Evolutionary conservation across 2,888 invertebrate species (phyloP), one percentile per base, ranked within the genome.

Genomic region (Biston betularia): DNA sequence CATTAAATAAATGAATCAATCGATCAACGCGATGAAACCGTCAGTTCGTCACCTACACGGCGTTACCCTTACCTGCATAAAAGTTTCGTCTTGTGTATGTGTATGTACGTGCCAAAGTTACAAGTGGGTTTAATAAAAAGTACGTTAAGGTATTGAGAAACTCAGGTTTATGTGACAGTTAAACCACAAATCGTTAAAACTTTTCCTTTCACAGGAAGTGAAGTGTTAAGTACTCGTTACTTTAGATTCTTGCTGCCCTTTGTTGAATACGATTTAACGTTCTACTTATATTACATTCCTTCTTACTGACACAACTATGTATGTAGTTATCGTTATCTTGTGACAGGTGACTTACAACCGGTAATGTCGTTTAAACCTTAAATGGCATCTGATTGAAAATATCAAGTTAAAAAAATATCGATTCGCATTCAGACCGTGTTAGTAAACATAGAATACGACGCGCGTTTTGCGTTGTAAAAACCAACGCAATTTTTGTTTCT

Each of bases 261-360:
- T 79, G 77, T 78, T 68, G 68, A 44, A 10, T 48, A 46, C 58
- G 54, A 63, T 65, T 53, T 57, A 62, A 70, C 38, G 56, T 53
- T 59, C 65, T 54, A 74, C 70, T 75, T 70, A 77, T 78, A 82
- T 82, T 70, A 77, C 79, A 82, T 82, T 80, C 84, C 81, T 76
- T 79, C 78, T 72, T 81, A 80, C 83, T 80, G 77, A 80, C 80
- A 79, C 73, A 82, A 80, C 83, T 79, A 10, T 42, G 42, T 42
- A 10, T 10, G 10, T 40, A 76, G 80, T 82, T 83, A 81, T 82
- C 75, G 82, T 79, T 81, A 83, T 75, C 75, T 79, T 76, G 79
- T 82, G 88, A 86, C 90, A 90, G 89, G 87, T 90, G 91, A 86
- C 85, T 83, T 82, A 84, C 75, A 86, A 87, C 89, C 85, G 81